Percentiles rank a stretch among this genome's conserved stretches.
These are phyloP conservation scores for Aegotheles bennettii DNA, from an alignment of 2,113 vertebrate genomes.

Conservation along the genomic window DNA sequence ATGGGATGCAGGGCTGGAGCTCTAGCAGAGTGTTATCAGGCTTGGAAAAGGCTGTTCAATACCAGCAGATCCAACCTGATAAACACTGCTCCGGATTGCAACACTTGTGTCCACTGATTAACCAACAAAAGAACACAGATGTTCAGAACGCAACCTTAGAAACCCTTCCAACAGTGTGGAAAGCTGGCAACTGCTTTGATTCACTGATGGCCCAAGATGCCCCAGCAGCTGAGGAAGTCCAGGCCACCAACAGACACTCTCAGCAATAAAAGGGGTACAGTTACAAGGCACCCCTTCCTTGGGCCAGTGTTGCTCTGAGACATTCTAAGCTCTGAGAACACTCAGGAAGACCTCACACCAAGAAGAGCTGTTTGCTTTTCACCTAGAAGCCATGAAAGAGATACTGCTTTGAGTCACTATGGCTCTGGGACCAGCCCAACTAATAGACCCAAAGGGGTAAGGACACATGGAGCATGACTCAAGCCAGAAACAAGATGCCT, in stretches of 20 bases:
- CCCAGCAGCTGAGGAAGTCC: not conserved
- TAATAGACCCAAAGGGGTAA: not conserved
- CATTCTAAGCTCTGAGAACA: not conserved
- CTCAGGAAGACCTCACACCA: not conserved
- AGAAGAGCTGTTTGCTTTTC: not conserved
- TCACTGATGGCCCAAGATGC: not conserved
- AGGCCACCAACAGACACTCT: not conserved
- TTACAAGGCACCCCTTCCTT: not conserved
- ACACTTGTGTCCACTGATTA: not conserved
- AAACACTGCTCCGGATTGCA: conserved; percentile 23
- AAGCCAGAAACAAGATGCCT: not conserved
- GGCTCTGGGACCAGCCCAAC: not conserved
- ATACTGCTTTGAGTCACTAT: not conserved
- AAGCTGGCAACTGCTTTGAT: not conserved
- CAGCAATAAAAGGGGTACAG: not conserved
- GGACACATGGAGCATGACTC: not conserved
- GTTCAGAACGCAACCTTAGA: not conserved
- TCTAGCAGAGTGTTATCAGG: not conserved
- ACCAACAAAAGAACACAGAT: not conserved
- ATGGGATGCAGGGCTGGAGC: not conserved
- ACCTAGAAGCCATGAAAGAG: not conserved
- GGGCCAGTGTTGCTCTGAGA: not conserved
- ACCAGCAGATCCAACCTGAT: not conserved
- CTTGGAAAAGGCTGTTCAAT: not conserved
- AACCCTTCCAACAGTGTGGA: not conserved